Evolutionary conservation across 2,113 vertebrate species (phyloP).

Genomic region (Choloepus hoffmanni): DNA sequence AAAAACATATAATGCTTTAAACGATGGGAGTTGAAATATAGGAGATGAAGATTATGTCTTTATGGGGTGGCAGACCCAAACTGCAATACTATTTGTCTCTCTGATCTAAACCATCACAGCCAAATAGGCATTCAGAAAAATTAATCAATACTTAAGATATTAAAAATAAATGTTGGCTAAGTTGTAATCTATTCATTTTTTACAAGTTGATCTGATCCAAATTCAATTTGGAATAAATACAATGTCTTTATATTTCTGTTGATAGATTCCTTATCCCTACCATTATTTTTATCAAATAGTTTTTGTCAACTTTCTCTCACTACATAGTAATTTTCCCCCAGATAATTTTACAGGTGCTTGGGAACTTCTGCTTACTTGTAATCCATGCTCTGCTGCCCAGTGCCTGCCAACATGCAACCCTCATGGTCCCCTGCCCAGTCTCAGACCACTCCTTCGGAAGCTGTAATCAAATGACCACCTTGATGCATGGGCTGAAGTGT

Average conservation of each 20-base stretch:
- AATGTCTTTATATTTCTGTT: not conserved
- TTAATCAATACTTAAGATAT: constrained; percentile 18
- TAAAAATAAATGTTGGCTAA: constrained; percentile 51
- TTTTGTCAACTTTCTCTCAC: constrained; percentile 31
- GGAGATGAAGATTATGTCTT: not conserved
- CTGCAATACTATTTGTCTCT: not conserved
- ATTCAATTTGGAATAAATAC: constrained; percentile 35
- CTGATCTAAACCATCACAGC: not conserved
- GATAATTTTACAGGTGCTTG: not conserved
- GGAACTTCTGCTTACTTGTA: not conserved
- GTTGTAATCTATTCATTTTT: not conserved
- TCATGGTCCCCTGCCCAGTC: accelerated
- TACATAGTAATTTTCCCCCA: not conserved
- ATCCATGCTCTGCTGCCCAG: not conserved
- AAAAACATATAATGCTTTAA: constrained; percentile 29
- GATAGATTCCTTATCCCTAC: not conserved
- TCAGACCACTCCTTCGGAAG: not conserved
- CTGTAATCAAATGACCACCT: not conserved
- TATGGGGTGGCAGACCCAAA: not conserved
- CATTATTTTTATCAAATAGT: not conserved
- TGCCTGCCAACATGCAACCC: not conserved
- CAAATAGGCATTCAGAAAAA: constrained; percentile 48
- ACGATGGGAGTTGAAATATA: not conserved
- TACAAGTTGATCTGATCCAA: constrained; percentile 3
- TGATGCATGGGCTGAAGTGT: not conserved